Conservation (phyloP, 2,113 vertebrate species). For the Sturnus vulgaris region DNA sequence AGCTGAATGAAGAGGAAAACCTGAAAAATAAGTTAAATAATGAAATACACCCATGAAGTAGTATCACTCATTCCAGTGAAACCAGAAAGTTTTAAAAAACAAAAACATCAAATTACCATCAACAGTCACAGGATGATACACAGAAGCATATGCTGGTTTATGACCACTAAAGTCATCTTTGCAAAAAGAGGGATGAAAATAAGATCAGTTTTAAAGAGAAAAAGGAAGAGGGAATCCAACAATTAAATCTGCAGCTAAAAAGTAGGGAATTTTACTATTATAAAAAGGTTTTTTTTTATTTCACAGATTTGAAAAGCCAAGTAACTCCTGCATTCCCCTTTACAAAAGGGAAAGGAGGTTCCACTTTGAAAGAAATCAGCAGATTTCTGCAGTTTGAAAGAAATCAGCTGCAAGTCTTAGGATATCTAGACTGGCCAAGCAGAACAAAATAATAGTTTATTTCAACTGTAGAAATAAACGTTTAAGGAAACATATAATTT, state of each 20-base stretch:
- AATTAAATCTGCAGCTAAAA: not conserved
- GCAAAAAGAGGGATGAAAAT: slow-evolving; percentile 12
- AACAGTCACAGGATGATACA: slow-evolving; percentile 43
- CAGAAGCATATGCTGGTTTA: slow-evolving; percentile 20
- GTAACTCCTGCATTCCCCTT: not conserved
- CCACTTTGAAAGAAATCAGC: not conserved
- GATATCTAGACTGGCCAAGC: not conserved
- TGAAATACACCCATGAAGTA: not conserved
- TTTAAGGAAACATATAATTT: not conserved
- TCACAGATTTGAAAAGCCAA: not conserved
- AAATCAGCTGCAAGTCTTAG: not conserved
- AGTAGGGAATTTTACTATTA: not conserved
- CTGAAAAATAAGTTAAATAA: not conserved
- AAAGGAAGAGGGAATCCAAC: not conserved
- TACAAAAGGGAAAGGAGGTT: not conserved
- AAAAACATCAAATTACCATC: slow-evolving; percentile 27
- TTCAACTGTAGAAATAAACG: not conserved
- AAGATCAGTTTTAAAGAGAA: slow-evolving; percentile 37
- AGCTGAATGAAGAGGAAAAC: slow-evolving; percentile 72
- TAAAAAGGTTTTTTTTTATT: not conserved
- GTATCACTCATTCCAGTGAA: not conserved
- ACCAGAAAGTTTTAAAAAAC: not conserved
- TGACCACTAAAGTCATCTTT: slow-evolving; percentile 44
- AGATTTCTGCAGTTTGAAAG: not conserved
- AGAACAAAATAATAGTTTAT: not conserved